Evolutionary conservation across 2,113 vertebrate genomes (phyloP), one percentile per base, ranked within the genome.

Genomic region (Urocitellus parryii): DNA sequence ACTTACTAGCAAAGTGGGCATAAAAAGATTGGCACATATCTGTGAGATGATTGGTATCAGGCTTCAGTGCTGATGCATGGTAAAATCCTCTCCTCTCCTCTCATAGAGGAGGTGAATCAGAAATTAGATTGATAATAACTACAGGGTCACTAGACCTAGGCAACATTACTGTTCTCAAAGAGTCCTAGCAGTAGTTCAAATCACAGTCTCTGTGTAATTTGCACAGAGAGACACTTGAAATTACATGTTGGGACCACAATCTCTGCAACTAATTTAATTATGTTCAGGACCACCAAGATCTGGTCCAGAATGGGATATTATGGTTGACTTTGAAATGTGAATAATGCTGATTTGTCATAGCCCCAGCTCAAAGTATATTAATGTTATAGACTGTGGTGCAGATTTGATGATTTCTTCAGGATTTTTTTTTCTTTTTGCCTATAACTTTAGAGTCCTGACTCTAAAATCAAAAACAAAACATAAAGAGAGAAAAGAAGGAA

Each of bases 231-330:
- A 90, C 45, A 63, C 83, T 48, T 92, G 39, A 96, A 97, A 96
- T 94, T 91, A 88, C n/a, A 42, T 4, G 0, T 29, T 94, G 86
- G 53, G 78, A 63, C 74, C 88, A 95, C 73, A 92, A 1, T 96
- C 74, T 91, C 94, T 95, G 82, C 68, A 95, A 91, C 88, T 95
- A 95, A 96, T 92, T 97, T 91, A 95, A 96, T 97, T 97, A 95
- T 90, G 82, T 34, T 51, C 2, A 0, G 51, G 67, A 91, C 18
- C 25, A 92, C 95, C 73, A 53, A 78, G 6, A 4, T 68, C 51
- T 97, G 68, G 56, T 85, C 32, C 24, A 32, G 84, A 90, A 90
- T 86, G 79, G 78, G 80, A 93, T 96, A 83, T 51, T 86, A 87
- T n/a, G 25, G n/a, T 73, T 94, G 92, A 73, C 37, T 94, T 24